Percentiles rank a stretch among this genome's conserved stretches.
Conservation (phyloP, 2,888 invertebrate species). For the Erynnis tages region DNA sequence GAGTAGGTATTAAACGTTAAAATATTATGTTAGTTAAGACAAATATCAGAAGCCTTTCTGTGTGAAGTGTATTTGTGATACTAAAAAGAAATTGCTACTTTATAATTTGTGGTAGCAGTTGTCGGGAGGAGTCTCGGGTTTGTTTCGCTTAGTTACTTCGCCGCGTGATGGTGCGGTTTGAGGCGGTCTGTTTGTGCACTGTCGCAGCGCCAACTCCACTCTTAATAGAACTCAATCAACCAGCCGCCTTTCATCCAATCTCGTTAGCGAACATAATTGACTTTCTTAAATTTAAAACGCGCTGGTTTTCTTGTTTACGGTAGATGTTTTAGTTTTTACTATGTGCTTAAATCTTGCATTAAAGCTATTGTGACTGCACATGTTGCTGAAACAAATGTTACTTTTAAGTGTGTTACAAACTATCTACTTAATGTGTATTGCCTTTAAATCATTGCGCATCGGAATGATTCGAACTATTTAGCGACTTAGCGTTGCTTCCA, state of each 20-base stretch:
- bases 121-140: conserved; percentile 29
- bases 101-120: conserved; percentile 17
- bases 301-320: conserved; percentile 49
- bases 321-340: background rate
- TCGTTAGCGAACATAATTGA: conserved; percentile 69
- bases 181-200: conserved; percentile 53
- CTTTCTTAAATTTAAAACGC: conserved; percentile 59
- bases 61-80: conserved; percentile 1
- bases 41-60: background rate
- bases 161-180: conserved; percentile 51
- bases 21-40: no score
- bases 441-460: conserved; percentile 53
- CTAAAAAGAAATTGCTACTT: conserved; percentile 8
- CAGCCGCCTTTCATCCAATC: conserved; percentile 65
- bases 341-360: conserved; percentile 35
- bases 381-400: conserved; percentile 55
- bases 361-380: conserved; percentile 65
- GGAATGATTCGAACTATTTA: conserved; percentile 63
- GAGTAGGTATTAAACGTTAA: no score
- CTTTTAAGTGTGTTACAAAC: no score
- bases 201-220: conserved; percentile 53
- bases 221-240: conserved; percentile 69
- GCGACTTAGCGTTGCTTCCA: conserved; percentile 52
- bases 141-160: conserved; percentile 32
- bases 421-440: conserved; percentile 64